Base-by-base conservation (phyloP, 1,140 invertebrate species). In the Rhyacophila brunnea region DNA sequence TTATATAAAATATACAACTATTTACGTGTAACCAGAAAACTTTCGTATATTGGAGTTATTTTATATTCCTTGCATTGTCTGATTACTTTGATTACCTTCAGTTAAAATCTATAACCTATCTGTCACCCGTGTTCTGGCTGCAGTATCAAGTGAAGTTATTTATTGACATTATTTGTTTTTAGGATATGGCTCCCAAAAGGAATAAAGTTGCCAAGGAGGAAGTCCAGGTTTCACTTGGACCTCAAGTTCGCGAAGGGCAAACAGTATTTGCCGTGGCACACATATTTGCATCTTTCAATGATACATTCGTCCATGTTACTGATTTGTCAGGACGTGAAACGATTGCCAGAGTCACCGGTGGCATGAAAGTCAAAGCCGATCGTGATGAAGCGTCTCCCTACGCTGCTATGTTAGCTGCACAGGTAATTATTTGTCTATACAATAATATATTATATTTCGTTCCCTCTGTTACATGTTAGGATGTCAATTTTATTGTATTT, bases 351-450 rank as follows among this genome's bases (percentile, higher is more conserved):
- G 92, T 99, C 28, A 99, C 98, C 70, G 98, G 98, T 75, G 98
- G 98, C 58, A 99, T 99, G 98, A 99, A 99, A 83, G 98, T 99
- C 0, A 99, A 99, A 79, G 97, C 97, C 70, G 98, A 99, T 82
- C 88, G 98, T 84, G 98, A 99, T 82, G 98, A 99, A 81, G 93
- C 96, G 67, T 99, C 96, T 20, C 98, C 98, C 11, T 99, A 99
- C 72, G 98, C 97, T 73, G 97, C 97, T 88, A 99, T 99, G 97
- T 96, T 99, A 81, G 98, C 98, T 72, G 96, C 97, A 65, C 97
- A 99, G 83, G 91, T 92, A 55, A 45, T 40, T 28, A 28, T n/a
- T n/a, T n/a, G n/a, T n/a, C n/a, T n/a, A n/a, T n/a, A n/a, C n/a
- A n/a, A n/a, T n/a, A n/a, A n/a, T n/a, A n/a, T n/a, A n/a, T n/a